Base-by-base conservation (phyloP, 1,140 invertebrate species). In the Leptoteleia sp. region DNA sequence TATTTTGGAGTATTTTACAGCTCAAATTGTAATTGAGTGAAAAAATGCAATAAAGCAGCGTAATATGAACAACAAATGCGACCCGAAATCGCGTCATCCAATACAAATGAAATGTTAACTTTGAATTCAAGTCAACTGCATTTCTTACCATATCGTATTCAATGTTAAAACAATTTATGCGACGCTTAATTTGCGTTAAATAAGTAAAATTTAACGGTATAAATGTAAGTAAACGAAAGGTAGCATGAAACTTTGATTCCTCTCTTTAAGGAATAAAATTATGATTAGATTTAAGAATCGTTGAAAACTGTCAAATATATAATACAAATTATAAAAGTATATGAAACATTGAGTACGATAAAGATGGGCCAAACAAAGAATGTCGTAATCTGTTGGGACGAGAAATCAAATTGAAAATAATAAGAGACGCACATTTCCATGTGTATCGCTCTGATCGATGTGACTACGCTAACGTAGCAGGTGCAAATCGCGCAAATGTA, bases 81-180 rank as follows among this genome's bases (percentile, higher is more conserved):
- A 43, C 11, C 22, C 12, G 15, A 27, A 45, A 1, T 27, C 1
- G 13, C 11, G 22, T 16, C 9, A 35, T 37, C 19, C 7, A 27
- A 52, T 12, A 22, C 15, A 1, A 37, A 33, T 52, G 16, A 35
- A 17, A 19, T 12, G 9, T 31, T 31, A 35, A 52, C 17, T 35
- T 17, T 40, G 40, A 13, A 25, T 40, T 61, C 12, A 19, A 27
- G 2, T 37, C 12, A 61, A 48, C 12, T 29, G 27, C 37, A 52
- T 50, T 64, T 64, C 47, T 64, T 50, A 64, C 37, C 29, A 17
- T 22, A 52, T 50, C 61, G 61, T 64, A 64, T 64, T 64, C 61
- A 64, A 42, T 64, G 61, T 64, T 64, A 52, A 35, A 22, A 54
- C 12, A 12, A 27, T 27, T 27, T 8, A 29, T 7, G 9, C 19